Conservation (phyloP, 2,797 vertebrate species). For the Champsocephalus esox region DNA sequence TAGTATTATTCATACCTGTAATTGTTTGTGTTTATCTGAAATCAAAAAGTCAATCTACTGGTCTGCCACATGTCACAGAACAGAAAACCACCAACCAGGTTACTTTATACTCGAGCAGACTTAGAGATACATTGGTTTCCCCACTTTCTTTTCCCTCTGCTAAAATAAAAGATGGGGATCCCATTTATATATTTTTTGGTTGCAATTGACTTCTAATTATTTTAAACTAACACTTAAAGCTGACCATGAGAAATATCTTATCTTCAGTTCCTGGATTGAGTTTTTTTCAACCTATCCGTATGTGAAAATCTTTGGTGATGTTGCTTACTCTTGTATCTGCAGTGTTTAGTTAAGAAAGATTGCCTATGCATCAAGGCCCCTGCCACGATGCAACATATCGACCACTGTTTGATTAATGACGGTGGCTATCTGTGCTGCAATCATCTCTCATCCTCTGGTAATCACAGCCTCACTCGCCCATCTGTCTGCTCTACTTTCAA, state of each 20-base stretch:
- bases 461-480: conserved; percentile 69
- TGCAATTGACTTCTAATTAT: conserved; percentile 23
- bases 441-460: conserved; percentile 76
- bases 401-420: conserved; percentile 79
- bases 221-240: conserved; percentile 13
- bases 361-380: conserved; percentile 55
- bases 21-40: background rate
- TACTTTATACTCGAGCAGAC: conserved; percentile 1
- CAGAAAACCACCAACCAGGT: background rate
- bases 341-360: conserved; percentile 50
- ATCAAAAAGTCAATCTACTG: background rate
- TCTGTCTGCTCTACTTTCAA: conserved; percentile 81
- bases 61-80: conserved; percentile 5
- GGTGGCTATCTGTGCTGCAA: conserved; percentile 55
- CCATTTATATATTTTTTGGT: conserved; percentile 5
- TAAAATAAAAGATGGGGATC: background rate
- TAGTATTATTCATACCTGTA: background rate
- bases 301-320: conserved; percentile 2
- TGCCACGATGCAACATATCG: conserved; percentile 63
- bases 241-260: conserved; percentile 4
- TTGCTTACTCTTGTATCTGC: conserved; percentile 18
- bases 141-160: background rate
- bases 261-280: background rate
- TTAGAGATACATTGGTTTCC: conserved; percentile 13
- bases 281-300: background rate